phyloP scores from a whole-genome alignment of 2,797 vertebrate genomes.

The Tragelaphus eurycerus region DNA sequence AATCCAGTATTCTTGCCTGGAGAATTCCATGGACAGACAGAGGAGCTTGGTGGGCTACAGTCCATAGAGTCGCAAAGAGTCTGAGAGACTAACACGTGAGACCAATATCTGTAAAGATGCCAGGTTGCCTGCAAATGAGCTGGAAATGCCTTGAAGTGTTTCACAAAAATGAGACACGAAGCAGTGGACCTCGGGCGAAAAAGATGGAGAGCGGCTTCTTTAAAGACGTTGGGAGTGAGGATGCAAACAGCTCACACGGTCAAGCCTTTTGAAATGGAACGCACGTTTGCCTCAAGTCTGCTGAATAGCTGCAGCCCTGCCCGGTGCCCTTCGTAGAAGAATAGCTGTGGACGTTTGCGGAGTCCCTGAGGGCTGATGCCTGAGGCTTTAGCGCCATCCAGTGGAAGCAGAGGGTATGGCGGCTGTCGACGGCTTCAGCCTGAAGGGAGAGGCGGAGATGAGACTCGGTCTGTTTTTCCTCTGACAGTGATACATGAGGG shows the following conservation, averaged over 20 bases:
- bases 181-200: neutral
- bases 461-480: rapidly evolving
- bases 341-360: rapidly evolving
- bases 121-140: neutral
- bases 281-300: neutral
- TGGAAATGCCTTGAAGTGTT: neutral
- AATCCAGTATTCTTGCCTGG: neutral
- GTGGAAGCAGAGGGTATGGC: neutral
- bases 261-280: neutral
- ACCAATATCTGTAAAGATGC: neutral
- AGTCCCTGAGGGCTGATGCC: neutral
- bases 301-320: neutral
- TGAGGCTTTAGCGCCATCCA: conserved; percentile 34
- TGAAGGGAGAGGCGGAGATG: neutral
- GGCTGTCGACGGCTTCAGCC: neutral
- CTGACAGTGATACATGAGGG: neutral
- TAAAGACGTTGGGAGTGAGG: neutral
- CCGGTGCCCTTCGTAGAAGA: rapidly evolving
- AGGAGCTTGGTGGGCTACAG: neutral
- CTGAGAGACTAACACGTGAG: neutral
- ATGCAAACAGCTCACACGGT: neutral
- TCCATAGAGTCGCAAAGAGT: neutral
- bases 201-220: neutral
- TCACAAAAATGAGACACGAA: neutral
- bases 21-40: neutral